Evolutionary conservation across 2,888 invertebrate genomes (phyloP).

Genomic region (Venusia cambrica): DNA sequence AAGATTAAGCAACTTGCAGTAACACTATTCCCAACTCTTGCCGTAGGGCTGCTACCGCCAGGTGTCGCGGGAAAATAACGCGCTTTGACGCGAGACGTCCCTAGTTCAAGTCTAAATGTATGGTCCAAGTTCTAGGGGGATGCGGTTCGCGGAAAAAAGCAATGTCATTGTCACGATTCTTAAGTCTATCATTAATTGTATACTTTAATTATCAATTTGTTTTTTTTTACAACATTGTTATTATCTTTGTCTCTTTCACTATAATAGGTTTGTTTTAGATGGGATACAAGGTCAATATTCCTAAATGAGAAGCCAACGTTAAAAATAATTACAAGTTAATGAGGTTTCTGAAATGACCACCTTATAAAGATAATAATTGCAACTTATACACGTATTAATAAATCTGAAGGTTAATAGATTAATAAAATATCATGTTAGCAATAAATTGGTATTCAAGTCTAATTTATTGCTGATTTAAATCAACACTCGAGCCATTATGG

Average conservation of each 20-base stretch:
- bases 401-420: slow-evolving; percentile 17
- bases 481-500: slow-evolving; percentile 17
- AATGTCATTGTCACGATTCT: no score
- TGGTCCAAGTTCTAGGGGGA: slow-evolving; percentile 16
- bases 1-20: slow-evolving; percentile 30
- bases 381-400: slow-evolving; percentile 11
- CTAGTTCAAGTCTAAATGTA: slow-evolving; percentile 40
- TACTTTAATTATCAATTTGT: no score
- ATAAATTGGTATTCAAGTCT: slow-evolving; percentile 18
- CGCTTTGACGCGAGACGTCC: slow-evolving; percentile 51
- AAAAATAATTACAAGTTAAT: slow-evolving; percentile 10
- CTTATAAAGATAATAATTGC: slow-evolving; percentile 9
- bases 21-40: slow-evolving; percentile 27
- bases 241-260: no score
- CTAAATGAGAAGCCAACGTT: no score
- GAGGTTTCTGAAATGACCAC: slow-evolving; percentile 3
- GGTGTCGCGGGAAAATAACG: slow-evolving; percentile 47
- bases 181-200: no score
- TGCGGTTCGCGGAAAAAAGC: slow-evolving; percentile 14
- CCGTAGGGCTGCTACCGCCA: slow-evolving; percentile 24
- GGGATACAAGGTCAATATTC: no score
- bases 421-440: slow-evolving; percentile 20
- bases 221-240: no score
- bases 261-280: no score
- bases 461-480: slow-evolving; percentile 25